A percentile compares a stretch with the other conserved stretches of the same genome.
Evolutionary conservation across 2,113 vertebrate genomes (phyloP).

Genomic region (Callospermophilus lateralis): DNA sequence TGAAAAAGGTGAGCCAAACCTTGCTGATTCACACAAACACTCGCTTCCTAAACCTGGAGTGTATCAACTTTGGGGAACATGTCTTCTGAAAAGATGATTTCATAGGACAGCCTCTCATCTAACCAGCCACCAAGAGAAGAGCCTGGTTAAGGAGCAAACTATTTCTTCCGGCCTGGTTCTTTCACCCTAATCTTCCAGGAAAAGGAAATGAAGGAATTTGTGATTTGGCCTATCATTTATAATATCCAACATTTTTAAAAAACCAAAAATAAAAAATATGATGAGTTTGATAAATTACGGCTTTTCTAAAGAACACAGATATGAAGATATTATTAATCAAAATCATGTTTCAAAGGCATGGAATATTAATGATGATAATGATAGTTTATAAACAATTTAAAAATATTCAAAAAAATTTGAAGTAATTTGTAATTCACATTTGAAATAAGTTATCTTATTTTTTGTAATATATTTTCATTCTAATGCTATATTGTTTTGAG

Average conservation of each 20-base stretch:
- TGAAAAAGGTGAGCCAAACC: background rate
- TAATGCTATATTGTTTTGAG: background rate
- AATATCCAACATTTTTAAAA: slow-evolving; percentile 23
- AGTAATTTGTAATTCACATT: background rate
- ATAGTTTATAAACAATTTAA: background rate
- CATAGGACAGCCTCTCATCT: background rate
- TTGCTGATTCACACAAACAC: background rate
- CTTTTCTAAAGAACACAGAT: background rate
- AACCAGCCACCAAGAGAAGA: background rate
- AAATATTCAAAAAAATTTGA: slow-evolving; percentile 1
- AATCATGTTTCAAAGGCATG: background rate
- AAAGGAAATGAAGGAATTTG: slow-evolving; percentile 20
- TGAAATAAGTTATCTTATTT: slow-evolving; percentile 46
- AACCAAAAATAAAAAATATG: slow-evolving; percentile 14
- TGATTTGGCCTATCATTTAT: slow-evolving; percentile 31
- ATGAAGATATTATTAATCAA: slow-evolving; percentile 1
- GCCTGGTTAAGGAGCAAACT: background rate
- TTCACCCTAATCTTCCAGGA: background rate
- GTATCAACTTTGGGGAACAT: background rate
- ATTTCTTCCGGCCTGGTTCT: background rate
- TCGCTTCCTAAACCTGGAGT: background rate
- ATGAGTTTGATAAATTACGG: background rate
- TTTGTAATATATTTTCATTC: background rate
- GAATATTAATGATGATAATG: background rate
- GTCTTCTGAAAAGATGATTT: background rate